Percentiles rank a stretch among this genome's conserved stretches.
These are phyloP conservation scores for Microctenopoma lineatum DNA, from an alignment of 2,797 vertebrate species.

Conservation along the genomic window DNA sequence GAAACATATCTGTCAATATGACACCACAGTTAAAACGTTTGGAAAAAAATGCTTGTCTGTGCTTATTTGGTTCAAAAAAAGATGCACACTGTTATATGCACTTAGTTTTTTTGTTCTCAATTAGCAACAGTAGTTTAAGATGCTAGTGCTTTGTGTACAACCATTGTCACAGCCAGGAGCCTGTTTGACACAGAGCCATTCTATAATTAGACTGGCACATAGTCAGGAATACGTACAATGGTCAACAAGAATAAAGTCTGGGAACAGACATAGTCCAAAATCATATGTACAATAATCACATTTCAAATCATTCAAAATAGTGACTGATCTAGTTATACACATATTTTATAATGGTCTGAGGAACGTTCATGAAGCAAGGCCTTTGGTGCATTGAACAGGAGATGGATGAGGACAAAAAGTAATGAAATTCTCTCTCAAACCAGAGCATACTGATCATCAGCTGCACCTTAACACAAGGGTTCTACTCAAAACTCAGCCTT, in stretches of 20 bases:
- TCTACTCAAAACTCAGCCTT: neutral
- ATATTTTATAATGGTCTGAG: neutral
- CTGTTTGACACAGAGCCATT: conserved; percentile 11
- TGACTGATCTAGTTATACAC: neutral
- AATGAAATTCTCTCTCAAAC: neutral
- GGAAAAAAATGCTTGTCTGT: too few species aligned
- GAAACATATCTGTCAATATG: too few species aligned
- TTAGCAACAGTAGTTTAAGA: neutral
- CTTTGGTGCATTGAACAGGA: neutral
- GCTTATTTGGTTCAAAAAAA: neutral
- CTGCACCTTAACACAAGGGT: neutral
- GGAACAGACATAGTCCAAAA: conserved; percentile 4
- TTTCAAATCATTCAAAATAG: conserved; percentile 10
- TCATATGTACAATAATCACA: neutral
- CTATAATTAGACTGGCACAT: conserved; percentile 19
- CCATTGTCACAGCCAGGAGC: conserved; percentile 11
- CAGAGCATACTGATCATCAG: neutral
- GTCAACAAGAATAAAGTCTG: conserved; percentile 10
- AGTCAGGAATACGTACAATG: neutral
- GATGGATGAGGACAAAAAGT: neutral
- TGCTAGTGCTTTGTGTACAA: conserved; percentile 2
- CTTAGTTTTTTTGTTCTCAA: neutral
- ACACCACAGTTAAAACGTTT: too few species aligned
- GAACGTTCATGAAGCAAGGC: neutral
- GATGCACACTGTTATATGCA: neutral